phyloP scores from a whole-genome alignment of 2,888 invertebrate species.

The Limnephilus auricula region DNA sequence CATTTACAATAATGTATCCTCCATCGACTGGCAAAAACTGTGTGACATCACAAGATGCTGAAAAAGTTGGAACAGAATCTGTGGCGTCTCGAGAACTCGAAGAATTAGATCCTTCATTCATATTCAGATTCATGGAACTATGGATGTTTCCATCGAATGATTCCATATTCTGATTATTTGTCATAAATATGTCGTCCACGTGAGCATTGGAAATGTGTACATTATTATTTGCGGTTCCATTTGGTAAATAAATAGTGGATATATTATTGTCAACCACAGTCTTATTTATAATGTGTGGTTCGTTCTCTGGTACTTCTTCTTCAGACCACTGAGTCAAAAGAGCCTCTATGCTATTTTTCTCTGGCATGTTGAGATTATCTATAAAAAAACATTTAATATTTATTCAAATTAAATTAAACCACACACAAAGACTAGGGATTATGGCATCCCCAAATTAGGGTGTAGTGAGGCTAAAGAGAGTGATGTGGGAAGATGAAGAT shows the following conservation, averaged over 20 bases:
- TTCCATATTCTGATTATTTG: not conserved
- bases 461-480: no score
- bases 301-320: slow-evolving; percentile 73
- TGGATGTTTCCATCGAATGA: not conserved
- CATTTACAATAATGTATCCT: slow-evolving; percentile 72
- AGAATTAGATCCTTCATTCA: not conserved
- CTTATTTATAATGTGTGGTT: slow-evolving; percentile 68
- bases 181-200: not conserved
- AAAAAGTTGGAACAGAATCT: not conserved
- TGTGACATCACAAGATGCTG: slow-evolving; percentile 53
- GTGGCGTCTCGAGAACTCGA: not conserved
- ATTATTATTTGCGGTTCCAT: not conserved
- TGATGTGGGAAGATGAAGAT: no score
- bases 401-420: no score
- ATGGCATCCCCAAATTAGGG: no score
- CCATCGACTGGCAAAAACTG: slow-evolving; percentile 74
- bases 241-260: not conserved
- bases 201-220: not conserved
- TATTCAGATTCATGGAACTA: not conserved
- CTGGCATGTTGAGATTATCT: slow-evolving; percentile 39
- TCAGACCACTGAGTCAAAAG: slow-evolving; percentile 76
- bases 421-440: no score
- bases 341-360: slow-evolving; percentile 72
- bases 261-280: not conserved
- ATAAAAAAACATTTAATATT: not conserved